Percentiles rank a stretch among this genome's conserved stretches.
phyloP scores from a whole-genome alignment of 2,797 vertebrate species.

The Enteromius trimaculatus region DNA sequence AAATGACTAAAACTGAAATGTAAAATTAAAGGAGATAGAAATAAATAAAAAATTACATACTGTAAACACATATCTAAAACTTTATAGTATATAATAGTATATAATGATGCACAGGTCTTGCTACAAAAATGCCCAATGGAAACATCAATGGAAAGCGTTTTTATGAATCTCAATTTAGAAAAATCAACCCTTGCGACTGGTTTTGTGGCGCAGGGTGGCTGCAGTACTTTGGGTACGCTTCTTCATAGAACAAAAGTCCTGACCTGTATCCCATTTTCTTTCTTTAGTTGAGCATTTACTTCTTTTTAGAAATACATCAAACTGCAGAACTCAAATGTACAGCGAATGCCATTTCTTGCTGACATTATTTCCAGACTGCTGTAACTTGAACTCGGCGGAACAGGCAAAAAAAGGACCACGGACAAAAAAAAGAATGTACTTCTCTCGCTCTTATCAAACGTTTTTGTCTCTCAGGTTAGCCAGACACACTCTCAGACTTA shows the following conservation, averaged over 20 bases:
- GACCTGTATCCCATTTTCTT: not conserved
- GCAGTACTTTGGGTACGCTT: not conserved
- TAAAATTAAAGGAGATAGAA: not conserved
- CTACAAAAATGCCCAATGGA: too few relatives aligned
- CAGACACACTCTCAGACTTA: slow-evolving; percentile 25
- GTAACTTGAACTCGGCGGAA: not conserved
- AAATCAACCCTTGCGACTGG: too few relatives aligned
- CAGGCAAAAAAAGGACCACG: not conserved
- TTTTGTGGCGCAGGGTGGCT: too few relatives aligned
- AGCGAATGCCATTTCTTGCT: not conserved
- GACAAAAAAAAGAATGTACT: not conserved
- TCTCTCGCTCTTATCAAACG: slow-evolving; percentile 1
- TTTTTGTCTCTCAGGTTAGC: slow-evolving; percentile 20
- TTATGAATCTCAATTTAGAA: too few relatives aligned
- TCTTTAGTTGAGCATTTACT: not conserved
- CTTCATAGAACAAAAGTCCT: not conserved
- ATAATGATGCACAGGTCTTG: too few relatives aligned
- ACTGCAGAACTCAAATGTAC: not conserved
- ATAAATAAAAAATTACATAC: too few relatives aligned
- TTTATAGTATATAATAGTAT: too few relatives aligned
- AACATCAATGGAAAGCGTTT: too few relatives aligned
- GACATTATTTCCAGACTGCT: not conserved
- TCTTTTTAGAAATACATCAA: not conserved
- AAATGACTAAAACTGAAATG: not conserved
- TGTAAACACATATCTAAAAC: not conserved